Percentiles rank a stretch among this genome's conserved stretches.
phyloP scores from a whole-genome alignment of 2,113 vertebrate genomes.

The Cinclus mexicanus region DNA sequence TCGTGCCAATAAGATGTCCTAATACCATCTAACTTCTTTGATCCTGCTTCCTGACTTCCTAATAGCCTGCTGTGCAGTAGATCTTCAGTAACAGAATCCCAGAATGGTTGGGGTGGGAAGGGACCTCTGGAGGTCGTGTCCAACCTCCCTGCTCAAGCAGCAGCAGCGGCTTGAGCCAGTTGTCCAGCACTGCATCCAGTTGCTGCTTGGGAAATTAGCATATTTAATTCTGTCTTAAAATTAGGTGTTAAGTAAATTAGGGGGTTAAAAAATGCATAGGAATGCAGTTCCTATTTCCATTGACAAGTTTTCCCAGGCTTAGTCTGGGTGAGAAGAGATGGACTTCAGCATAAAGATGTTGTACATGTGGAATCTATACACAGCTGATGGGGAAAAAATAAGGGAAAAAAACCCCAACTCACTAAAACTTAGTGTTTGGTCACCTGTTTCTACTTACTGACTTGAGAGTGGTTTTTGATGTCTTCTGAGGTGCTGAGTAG shows the following conservation, averaged over 20 bases:
- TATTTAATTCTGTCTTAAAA: neutral
- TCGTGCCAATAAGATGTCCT: neutral
- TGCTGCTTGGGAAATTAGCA: neutral
- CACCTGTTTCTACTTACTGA: neutral
- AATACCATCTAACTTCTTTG: neutral
- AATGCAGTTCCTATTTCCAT: neutral
- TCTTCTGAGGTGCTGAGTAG: neutral
- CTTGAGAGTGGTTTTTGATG: neutral
- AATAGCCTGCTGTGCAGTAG: neutral
- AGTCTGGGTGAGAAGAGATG: neutral
- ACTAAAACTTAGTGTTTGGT: neutral
- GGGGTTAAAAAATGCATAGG: fast-evolving
- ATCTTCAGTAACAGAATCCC: neutral
- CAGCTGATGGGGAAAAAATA: neutral
- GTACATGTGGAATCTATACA: neutral
- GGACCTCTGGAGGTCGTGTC: neutral
- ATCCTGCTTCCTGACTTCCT: neutral
- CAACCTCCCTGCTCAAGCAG: neutral
- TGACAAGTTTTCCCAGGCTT: neutral
- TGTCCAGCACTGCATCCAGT: neutral
- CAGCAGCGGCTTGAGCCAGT: neutral
- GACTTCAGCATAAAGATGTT: neutral
- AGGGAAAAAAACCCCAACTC: fast-evolving
- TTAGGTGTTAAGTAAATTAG: neutral
- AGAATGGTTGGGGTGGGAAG: neutral